Percentiles rank a stretch among this genome's conserved stretches.
These are phyloP conservation scores for Heliconius charithonia DNA, from an alignment of 2,888 invertebrate genomes.

Conservation along the genomic window DNA sequence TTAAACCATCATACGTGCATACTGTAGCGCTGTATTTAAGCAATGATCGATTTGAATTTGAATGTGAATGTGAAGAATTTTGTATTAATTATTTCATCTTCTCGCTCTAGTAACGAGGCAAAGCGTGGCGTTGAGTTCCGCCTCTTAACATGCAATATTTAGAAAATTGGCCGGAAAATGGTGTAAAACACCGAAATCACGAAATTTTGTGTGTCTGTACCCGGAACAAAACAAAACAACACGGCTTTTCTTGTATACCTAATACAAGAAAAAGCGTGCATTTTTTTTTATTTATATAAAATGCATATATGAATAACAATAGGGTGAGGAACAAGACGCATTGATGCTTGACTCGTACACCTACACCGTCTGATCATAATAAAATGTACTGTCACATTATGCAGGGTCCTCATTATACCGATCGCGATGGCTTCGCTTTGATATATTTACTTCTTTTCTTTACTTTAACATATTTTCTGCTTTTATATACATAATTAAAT, in stretches of 20 bases:
- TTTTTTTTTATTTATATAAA: neutral
- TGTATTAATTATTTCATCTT: too few relatives aligned
- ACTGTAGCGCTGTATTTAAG: too few relatives aligned
- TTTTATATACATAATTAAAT: neutral
- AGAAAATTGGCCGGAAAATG: too few relatives aligned
- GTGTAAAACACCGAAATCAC: too few relatives aligned
- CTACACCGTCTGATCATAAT: neutral
- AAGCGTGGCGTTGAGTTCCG: neutral
- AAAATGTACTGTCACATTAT: neutral
- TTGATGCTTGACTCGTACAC: neutral
- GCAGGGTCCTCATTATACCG: neutral
- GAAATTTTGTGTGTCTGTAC: too few relatives aligned
- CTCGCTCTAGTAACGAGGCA: too few relatives aligned
- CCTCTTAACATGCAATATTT: neutral
- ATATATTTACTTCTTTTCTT: neutral
- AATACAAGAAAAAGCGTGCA: neutral
- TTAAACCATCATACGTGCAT: too few relatives aligned
- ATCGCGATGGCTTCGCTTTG: neutral
- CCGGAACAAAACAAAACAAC: too few relatives aligned
- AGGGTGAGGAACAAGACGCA: neutral
- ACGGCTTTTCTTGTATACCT: too few relatives aligned
- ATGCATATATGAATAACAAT: constrained; percentile 2
- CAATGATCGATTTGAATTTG: too few relatives aligned
- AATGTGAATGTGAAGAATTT: too few relatives aligned
- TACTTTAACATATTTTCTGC: neutral